These are phyloP conservation scores for Sisyra nigra DNA, from an alignment of 2,888 invertebrate species.

Conservation along the genomic window DNA sequence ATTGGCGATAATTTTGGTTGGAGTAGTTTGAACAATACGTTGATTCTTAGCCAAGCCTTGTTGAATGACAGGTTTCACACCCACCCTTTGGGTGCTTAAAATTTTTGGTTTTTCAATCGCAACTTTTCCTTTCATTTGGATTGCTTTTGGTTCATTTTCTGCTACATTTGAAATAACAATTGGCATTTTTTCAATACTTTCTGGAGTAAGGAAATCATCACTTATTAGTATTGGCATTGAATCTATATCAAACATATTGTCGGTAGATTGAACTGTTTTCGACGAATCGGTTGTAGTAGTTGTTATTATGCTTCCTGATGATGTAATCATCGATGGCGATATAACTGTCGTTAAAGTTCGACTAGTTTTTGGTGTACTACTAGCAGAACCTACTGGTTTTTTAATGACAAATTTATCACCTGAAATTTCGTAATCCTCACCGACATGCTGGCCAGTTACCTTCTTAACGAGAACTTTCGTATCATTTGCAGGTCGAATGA, in stretches of 20 bases:
- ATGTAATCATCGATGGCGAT: constrained; percentile 27
- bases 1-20: constrained; percentile 16
- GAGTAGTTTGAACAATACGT: constrained; percentile 15
- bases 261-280: constrained; percentile 21
- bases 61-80: constrained; percentile 11
- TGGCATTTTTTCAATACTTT: constrained; percentile 51
- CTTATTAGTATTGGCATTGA: constrained; percentile 62
- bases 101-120: constrained; percentile 10
- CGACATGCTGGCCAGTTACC: constrained; percentile 10
- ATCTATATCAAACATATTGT: constrained; percentile 48
- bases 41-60: constrained; percentile 10
- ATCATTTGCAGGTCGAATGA: constrained; percentile 20
- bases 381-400: constrained; percentile 15
- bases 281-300: constrained; percentile 13
- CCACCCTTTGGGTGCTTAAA: constrained; percentile 4
- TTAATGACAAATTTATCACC: constrained; percentile 27
- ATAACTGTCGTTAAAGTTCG: constrained; percentile 24
- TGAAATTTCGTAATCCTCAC: constrained; percentile 17
- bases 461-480: constrained; percentile 19
- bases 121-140: constrained; percentile 11
- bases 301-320: constrained; percentile 23
- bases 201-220: constrained; percentile 50
- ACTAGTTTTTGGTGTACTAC: constrained; percentile 6
- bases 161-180: constrained; percentile 30
- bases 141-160: constrained; percentile 15